Conservation (phyloP, 1,140 invertebrate genomes). For the Belonocnema kinseyi region DNA sequence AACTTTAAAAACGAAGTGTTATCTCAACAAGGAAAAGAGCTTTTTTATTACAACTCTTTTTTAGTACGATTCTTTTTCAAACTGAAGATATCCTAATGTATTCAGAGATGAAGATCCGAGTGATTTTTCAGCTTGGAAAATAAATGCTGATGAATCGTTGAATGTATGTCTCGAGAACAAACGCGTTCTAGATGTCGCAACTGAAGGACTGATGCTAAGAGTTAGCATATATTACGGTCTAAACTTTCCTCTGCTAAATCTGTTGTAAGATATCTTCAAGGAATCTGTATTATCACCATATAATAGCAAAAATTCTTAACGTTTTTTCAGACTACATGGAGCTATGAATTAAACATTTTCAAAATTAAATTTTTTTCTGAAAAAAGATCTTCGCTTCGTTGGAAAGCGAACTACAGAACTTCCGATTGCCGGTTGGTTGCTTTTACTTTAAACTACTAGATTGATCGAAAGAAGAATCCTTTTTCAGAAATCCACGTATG, state of each 20-base stretch:
- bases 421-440: no score
- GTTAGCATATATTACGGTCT: background rate
- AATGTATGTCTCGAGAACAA: slow-evolving; percentile 17
- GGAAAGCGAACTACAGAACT: no score
- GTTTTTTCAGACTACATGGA: no score
- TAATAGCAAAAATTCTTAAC: no score
- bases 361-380: no score
- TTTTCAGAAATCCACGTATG: no score
- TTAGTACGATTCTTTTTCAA: background rate
- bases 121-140: background rate
- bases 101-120: slow-evolving; percentile 11
- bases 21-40: background rate
- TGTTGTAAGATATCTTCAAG: background rate
- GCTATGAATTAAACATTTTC: no score
- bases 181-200: background rate
- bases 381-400: no score
- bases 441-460: no score
- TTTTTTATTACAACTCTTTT: background rate
- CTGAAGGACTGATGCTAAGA: background rate
- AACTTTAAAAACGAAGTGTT: no score
- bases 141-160: background rate
- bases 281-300: no score
- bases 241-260: background rate
- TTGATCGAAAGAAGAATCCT: no score
- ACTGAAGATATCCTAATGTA: background rate